Evolutionary conservation across 2,113 vertebrate species (phyloP).

Genomic region (Numida meleagris): DNA sequence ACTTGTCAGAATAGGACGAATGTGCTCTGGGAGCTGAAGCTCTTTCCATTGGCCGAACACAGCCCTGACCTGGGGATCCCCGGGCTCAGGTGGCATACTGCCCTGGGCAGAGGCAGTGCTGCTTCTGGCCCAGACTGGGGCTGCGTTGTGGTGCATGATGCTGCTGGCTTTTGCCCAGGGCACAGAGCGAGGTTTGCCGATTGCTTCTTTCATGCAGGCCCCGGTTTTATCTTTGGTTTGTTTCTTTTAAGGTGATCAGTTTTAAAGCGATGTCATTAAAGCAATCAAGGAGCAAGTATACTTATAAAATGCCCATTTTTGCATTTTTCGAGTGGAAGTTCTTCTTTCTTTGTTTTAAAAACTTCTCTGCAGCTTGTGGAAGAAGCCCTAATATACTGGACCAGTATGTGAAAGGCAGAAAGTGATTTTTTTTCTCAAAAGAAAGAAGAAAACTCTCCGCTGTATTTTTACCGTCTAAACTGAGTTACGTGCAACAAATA

Average conservation of each 20-base stretch:
- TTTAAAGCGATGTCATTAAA: background rate
- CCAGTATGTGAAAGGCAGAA: background rate
- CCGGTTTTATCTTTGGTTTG: background rate
- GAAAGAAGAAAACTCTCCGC: background rate
- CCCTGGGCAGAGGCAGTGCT: background rate
- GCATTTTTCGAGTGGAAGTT: background rate
- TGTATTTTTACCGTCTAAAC: background rate
- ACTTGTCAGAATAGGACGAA: constrained; percentile 50
- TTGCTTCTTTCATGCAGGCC: background rate
- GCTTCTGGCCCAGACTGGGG: constrained; percentile 3
- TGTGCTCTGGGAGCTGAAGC: constrained; percentile 18
- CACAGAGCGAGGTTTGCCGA: background rate
- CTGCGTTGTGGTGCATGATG: background rate
- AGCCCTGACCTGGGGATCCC: constrained; percentile 52
- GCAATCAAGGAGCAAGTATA: background rate
- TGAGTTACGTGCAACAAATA: background rate
- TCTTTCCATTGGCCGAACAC: constrained; percentile 23
- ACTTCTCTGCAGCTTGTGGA: background rate
- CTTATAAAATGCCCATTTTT: background rate
- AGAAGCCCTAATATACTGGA: background rate
- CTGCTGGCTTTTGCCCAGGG: constrained; percentile 11
- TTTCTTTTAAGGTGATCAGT: background rate
- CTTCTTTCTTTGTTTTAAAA: background rate
- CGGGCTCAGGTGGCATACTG: constrained; percentile 35
- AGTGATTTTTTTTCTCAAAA: background rate